Percentiles rank a stretch among this genome's conserved stretches.
Evolutionary conservation across 2,797 vertebrate genomes (phyloP).

Genomic region (Tokudaia tokunoshimensis): DNA sequence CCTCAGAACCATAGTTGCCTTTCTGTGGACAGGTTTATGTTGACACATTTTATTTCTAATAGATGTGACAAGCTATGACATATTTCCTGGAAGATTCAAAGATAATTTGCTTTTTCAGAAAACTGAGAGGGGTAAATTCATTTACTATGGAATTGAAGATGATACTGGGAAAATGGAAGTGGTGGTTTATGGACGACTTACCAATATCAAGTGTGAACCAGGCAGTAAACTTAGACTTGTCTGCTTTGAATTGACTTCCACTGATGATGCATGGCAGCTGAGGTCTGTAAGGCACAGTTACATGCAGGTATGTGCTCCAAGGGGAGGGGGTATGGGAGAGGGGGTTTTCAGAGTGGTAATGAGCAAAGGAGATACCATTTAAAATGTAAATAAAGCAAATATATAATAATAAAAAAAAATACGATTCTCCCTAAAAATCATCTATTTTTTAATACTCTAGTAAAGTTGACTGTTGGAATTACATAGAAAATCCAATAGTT

Average conservation of each 20-base stretch:
- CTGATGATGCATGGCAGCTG: not conserved
- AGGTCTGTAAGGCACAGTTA: slow-evolving; percentile 59
- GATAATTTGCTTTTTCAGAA: slow-evolving; percentile 65
- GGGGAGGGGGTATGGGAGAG: too few species aligned
- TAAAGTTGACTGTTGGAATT: not conserved
- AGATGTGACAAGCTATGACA: not conserved
- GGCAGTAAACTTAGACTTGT: slow-evolving; percentile 46
- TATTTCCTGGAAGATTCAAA: not conserved
- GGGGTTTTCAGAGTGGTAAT: too few species aligned
- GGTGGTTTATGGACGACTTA: slow-evolving; percentile 1
- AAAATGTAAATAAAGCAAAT: too few species aligned
- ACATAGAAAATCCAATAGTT: not conserved
- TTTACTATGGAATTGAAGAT: slow-evolving; percentile 66
- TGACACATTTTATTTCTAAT: not conserved
- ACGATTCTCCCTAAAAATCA: not conserved
- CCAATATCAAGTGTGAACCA: slow-evolving; percentile 32
- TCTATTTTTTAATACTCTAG: not conserved
- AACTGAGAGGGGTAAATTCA: not conserved
- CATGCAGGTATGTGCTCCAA: slow-evolving; percentile 39
- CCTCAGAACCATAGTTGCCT: not conserved
- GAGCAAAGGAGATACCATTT: too few species aligned
- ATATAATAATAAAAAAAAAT: not conserved
- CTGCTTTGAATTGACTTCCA: slow-evolving; percentile 58
- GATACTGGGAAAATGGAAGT: slow-evolving; percentile 61
- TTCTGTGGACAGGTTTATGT: not conserved